phyloP scores from a whole-genome alignment of 2,888 invertebrate genomes.

The Adelphocoris suturalis region DNA sequence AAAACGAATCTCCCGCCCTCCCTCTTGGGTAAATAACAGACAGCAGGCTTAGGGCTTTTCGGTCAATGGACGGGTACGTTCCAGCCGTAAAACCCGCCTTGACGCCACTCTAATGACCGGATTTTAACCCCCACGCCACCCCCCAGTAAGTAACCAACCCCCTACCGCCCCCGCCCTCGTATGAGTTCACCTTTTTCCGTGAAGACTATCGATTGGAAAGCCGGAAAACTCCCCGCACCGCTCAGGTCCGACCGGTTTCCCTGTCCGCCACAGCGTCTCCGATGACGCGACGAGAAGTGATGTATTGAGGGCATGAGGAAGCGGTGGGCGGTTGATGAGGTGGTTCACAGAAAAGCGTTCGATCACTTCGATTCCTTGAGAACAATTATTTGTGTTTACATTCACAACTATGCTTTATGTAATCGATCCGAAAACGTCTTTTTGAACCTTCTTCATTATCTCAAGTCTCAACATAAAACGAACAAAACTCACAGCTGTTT shows the following conservation, averaged over 20 bases:
- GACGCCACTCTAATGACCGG: slow-evolving; percentile 1
- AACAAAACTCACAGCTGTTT: too few relatives aligned
- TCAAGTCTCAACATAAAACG: too few relatives aligned
- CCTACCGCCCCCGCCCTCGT: neutral
- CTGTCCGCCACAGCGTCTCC: neutral
- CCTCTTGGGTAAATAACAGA: too few relatives aligned
- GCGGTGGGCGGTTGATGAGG: neutral
- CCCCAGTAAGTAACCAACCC: neutral
- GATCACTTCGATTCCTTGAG: too few relatives aligned
- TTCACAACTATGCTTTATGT: too few relatives aligned
- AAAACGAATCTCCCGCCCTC: neutral
- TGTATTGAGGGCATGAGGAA: neutral
- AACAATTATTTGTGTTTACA: too few relatives aligned
- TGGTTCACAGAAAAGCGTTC: too few relatives aligned
- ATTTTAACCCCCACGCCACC: slow-evolving; percentile 21
- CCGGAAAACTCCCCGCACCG: slow-evolving; percentile 15
- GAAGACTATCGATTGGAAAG: slow-evolving; percentile 12
- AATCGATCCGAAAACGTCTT: too few relatives aligned
- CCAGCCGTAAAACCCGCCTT: neutral
- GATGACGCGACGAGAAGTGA: neutral
- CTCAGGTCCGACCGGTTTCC: neutral
- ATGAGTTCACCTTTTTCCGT: slow-evolving; percentile 39
- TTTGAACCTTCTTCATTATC: too few relatives aligned
- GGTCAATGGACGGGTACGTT: slow-evolving; percentile 1
- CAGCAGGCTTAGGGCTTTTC: neutral